Evolutionary conservation across 1,140 invertebrate genomes (phyloP), one percentile per base, ranked within the genome.

Genomic region (Neoseiulus cucumeris): DNA sequence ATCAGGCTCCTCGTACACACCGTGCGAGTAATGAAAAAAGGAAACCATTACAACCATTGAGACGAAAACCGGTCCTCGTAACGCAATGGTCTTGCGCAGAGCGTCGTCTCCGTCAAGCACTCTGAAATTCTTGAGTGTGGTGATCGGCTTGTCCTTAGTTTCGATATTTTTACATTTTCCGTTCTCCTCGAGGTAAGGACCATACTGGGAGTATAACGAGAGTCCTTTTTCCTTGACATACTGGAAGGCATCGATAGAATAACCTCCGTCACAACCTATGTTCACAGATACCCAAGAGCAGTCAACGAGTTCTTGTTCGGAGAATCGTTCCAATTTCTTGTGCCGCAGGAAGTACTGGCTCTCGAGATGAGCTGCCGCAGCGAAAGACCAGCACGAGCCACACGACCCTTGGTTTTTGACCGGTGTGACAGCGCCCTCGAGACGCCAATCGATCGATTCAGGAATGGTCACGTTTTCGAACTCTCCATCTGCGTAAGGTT

Each of bases 191-290:
- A 93, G 75, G 72, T 95, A 96, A 25, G 83, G 83, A 25, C 91
- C 91, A 74, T 95, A 95, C 67, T 83, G 82, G 55, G 90, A 89
- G 72, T 93, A 4, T 39, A 9, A 6, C 4, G 9, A 39, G 4
- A 95, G 80, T 64, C 91, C 85, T 71, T 87, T 84, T 75, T 90
- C 87, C 80, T 89, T 83, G 71, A 96, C 91, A 85, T 87, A 96
- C 68, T 89, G 80, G 73, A 94, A 95, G 0, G 89, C 83, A 66
- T 89, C 79, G 75, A 88, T 94, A 69, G 80, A 79, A 79, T 94
- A 89, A 51, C 92, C 92, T 25, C 92, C 92, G 78, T 96, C 91
- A 76, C 92, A 96, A 2, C 89, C 93, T 77, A 96, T 95, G 76
- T 96, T 95, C 18, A 20, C 1, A 72, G 87, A 93, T 66, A 82